These are phyloP conservation scores for Coregonus ussuriensis DNA, from an alignment of 2,797 vertebrate genomes.

Conservation along the genomic window DNA sequence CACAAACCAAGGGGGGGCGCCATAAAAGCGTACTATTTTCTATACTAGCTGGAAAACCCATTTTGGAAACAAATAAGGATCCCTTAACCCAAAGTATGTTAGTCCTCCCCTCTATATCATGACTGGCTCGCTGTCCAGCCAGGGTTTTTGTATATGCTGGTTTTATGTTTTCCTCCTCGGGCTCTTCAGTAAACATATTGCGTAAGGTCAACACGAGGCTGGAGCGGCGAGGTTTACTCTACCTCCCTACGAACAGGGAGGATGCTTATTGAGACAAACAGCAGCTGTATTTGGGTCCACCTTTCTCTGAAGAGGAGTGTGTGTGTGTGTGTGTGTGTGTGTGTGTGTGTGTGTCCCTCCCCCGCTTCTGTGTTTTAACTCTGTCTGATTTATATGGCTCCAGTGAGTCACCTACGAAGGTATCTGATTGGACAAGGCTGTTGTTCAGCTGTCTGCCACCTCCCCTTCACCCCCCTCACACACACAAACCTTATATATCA, in stretches of 20 bases:
- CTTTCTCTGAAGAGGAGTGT: constrained; percentile 46
- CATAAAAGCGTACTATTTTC: constrained; percentile 10
- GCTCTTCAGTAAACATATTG: constrained; percentile 64
- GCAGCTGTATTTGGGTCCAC: constrained; percentile 77
- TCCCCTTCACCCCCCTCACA: constrained; percentile 27
- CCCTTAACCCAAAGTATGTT: constrained; percentile 27
- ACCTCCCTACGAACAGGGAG: constrained; percentile 57
- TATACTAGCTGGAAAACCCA: constrained; percentile 37
- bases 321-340: constrained; percentile 26
- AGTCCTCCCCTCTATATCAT: constrained; percentile 28
- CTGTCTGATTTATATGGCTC: constrained; percentile 48
- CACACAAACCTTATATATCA: constrained; percentile 49
- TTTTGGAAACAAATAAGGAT: not conserved
- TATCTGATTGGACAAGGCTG: constrained; percentile 55
- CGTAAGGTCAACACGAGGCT: constrained; percentile 51
- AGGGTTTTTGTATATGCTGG: constrained; percentile 26
- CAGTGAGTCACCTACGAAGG: constrained; percentile 63
- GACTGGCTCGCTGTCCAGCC: constrained; percentile 19
- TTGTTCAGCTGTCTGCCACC: constrained; percentile 34
- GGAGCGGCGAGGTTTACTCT: constrained; percentile 65
- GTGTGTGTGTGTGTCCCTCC: constrained; percentile 19
- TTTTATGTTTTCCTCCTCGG: constrained; percentile 59
- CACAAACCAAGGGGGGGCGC: too few species aligned
- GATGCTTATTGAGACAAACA: constrained; percentile 71
- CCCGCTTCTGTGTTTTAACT: constrained; percentile 56